Evolutionary conservation across 1,140 invertebrate species (phyloP).

Genomic region (Nephotettix cincticeps): DNA sequence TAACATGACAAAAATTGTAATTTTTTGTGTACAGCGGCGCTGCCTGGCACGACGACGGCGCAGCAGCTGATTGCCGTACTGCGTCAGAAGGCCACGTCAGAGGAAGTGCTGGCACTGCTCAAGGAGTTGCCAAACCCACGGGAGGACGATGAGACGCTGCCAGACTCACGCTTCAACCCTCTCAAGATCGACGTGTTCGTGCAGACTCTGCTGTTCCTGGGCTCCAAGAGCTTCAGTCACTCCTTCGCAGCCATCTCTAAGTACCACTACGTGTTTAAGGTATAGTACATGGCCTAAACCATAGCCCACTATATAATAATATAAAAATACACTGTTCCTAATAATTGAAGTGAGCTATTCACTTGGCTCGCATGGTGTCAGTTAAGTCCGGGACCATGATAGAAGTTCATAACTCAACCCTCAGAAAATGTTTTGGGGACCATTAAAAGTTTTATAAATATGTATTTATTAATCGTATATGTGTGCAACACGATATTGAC

Average conservation of each 20-base stretch:
- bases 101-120: conserved; percentile 88
- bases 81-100: conserved; percentile 82
- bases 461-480: no score
- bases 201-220: conserved; percentile 89
- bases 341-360: no score
- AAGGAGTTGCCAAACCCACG: conserved; percentile 79
- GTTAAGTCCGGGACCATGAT: no score
- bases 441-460: no score
- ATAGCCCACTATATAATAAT: no score
- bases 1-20: no score
- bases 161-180: conserved; percentile 69
- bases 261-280: conserved; percentile 93
- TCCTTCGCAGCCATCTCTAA: conserved; percentile 97
- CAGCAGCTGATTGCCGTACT: conserved; percentile 84
- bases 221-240: conserved; percentile 96
- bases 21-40: conserved; percentile 60
- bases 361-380: no score
- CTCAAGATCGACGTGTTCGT: conserved; percentile 97
- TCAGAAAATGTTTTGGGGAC: no score
- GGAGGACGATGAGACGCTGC: conserved; percentile 67
- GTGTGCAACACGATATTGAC: no score
- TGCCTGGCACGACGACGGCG: conserved; percentile 80
- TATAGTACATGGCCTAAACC: no score
- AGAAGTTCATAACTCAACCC: no score
- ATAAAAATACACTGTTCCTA: no score